phyloP scores from a whole-genome alignment of 2,888 invertebrate species.

The Parnassius orleans region DNA sequence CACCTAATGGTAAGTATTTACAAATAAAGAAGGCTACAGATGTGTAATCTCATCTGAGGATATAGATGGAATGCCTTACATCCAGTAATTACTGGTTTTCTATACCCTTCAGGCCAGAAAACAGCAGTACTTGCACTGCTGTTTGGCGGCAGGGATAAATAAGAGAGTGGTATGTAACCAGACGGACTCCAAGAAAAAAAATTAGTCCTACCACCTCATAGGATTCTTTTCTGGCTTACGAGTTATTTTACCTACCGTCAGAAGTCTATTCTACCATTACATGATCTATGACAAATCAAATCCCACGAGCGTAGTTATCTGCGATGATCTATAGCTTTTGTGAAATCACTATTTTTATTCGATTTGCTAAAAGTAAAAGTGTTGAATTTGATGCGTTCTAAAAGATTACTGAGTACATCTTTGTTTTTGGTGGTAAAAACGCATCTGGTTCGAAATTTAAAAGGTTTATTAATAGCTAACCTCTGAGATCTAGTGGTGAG shows the following conservation, averaged over 20 bases:
- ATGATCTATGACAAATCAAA: constrained; percentile 33
- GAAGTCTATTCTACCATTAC: constrained; percentile 21
- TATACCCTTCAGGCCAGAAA: no score
- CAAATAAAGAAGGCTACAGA: no score
- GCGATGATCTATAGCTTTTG: constrained; percentile 42
- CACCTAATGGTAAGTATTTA: no score
- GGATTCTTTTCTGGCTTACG: not conserved
- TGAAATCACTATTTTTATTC: constrained; percentile 60
- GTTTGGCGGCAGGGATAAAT: no score
- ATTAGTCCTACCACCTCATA: no score
- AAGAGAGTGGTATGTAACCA: no score
- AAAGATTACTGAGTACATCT: constrained; percentile 14
- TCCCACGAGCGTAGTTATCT: constrained; percentile 37
- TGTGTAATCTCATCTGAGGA: no score
- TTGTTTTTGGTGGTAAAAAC: constrained; percentile 20
- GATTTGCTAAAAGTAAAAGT: constrained; percentile 62
- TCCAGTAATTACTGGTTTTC: no score
- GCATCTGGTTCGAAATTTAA: constrained; percentile 4
- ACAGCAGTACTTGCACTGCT: no score
- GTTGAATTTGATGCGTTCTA: constrained; percentile 43
- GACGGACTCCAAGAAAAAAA: no score
- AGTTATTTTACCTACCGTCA: not conserved
- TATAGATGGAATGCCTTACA: no score
- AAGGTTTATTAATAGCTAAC: not conserved
- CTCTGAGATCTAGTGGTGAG: no score